These are phyloP conservation scores for Tretioscincus oriximinensis DNA, from an alignment of 2,113 vertebrate species.

Conservation along the genomic window DNA sequence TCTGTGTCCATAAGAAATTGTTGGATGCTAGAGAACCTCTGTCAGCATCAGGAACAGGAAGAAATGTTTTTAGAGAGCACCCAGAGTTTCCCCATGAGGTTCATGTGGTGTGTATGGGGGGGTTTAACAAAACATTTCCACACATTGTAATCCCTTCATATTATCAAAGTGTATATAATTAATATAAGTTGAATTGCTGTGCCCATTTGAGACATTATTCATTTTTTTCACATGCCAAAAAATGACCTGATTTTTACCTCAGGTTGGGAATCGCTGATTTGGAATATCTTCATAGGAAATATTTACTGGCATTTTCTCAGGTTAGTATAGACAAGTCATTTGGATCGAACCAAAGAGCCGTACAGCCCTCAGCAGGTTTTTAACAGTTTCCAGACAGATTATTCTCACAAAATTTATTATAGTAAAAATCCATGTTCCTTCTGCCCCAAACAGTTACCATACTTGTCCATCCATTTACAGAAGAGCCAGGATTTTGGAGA, in stretches of 20 bases:
- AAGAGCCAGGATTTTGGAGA: background rate
- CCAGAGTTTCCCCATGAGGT: background rate
- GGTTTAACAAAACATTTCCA: no score
- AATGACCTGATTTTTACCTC: no score
- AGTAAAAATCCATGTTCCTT: background rate
- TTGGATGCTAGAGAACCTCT: background rate
- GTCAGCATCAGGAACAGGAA: no score
- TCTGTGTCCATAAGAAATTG: background rate
- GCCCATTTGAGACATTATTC: no score
- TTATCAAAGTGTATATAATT: no score
- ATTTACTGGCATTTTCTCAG: background rate
- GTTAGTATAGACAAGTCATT: background rate
- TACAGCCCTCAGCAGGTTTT: background rate
- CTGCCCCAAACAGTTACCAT: background rate
- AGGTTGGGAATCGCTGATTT: background rate
- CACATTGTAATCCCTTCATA: no score
- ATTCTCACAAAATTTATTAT: background rate
- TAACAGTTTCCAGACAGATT: background rate
- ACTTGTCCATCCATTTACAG: background rate
- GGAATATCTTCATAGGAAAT: background rate
- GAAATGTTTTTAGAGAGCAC: background rate
- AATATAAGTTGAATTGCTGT: no score
- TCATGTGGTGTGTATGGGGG: no score
- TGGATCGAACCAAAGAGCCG: background rate
- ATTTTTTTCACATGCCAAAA: no score